Conservation (phyloP, 2,797 vertebrate genomes). For the Anableps anableps region DNA sequence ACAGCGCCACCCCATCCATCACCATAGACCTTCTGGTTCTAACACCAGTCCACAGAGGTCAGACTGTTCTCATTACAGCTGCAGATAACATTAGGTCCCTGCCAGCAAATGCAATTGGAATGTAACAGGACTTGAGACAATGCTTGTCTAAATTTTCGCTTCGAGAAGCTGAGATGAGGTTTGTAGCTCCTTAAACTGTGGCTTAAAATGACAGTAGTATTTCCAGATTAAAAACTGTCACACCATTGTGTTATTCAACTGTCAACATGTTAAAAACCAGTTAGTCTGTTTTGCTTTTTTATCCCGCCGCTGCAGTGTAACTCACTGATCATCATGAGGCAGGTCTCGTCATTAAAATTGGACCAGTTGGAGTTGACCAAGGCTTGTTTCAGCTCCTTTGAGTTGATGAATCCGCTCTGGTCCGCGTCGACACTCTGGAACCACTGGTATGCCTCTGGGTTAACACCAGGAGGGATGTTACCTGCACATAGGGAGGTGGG, state of each 20-base stretch:
- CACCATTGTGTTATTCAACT: not conserved
- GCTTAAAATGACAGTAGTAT: constrained; percentile 4
- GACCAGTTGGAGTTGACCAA: constrained; percentile 97
- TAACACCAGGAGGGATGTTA: constrained; percentile 84
- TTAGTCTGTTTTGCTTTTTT: not conserved
- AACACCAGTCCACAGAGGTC: constrained; percentile 1
- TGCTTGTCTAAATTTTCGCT: not conserved
- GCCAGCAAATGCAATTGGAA: not conserved
- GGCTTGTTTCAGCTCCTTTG: constrained; percentile 93
- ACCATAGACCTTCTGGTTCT: not conserved
- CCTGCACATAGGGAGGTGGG: constrained; percentile 68
- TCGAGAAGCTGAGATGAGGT: not conserved
- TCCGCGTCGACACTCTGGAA: constrained; percentile 91
- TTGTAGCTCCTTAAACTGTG: not conserved
- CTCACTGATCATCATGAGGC: constrained; percentile 97
- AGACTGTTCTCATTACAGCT: not conserved
- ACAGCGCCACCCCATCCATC: not conserved
- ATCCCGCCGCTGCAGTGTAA: constrained; percentile 17
- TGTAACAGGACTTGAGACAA: not conserved
- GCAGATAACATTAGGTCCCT: not conserved
- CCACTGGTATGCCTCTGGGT: constrained; percentile 92
- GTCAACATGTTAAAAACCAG: not conserved
- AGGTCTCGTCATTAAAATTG: constrained; percentile 92
- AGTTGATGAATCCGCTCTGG: constrained; percentile 89
- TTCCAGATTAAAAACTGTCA: not conserved